Conservation (phyloP, 2,113 vertebrate species). For the Myodes glareolus region DNA sequence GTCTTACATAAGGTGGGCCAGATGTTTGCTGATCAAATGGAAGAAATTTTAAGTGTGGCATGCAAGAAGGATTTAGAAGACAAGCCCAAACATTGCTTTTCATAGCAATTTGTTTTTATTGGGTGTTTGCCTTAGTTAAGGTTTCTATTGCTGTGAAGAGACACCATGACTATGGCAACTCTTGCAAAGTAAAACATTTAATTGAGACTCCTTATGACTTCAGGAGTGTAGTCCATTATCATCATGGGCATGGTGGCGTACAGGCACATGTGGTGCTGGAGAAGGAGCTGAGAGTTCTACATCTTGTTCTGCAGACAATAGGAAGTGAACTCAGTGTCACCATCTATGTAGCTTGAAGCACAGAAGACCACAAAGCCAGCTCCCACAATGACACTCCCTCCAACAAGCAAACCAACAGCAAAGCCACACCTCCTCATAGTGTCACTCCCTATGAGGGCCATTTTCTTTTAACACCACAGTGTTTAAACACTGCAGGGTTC, state of each 20-base stretch:
- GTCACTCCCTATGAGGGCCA: not conserved
- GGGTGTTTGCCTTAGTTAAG: too few species aligned
- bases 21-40: conserved; percentile 98
- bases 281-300: too few species aligned
- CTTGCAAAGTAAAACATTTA: too few species aligned
- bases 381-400: not conserved
- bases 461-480: not conserved
- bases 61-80: conserved; percentile 63
- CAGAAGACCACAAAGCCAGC: not conserved
- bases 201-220: too few species aligned
- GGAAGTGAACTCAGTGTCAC: not conserved
- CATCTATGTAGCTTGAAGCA: not conserved
- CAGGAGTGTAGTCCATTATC: too few species aligned
- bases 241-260: too few species aligned
- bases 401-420: not conserved
- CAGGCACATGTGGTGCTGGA: too few species aligned
- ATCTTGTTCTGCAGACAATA: not conserved
- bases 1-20: conserved; percentile 95
- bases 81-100: too few species aligned
- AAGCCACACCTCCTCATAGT: not conserved
- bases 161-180: too few species aligned
- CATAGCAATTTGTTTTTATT: too few species aligned
- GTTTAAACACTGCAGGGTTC: not conserved
- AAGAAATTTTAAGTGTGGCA: conserved; percentile 92
- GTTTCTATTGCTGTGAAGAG: too few species aligned